A percentile compares a stretch with the other conserved stretches of the same genome.
Conservation (phyloP, 2,797 vertebrate genomes). For the Danio jaintianensis region DNA sequence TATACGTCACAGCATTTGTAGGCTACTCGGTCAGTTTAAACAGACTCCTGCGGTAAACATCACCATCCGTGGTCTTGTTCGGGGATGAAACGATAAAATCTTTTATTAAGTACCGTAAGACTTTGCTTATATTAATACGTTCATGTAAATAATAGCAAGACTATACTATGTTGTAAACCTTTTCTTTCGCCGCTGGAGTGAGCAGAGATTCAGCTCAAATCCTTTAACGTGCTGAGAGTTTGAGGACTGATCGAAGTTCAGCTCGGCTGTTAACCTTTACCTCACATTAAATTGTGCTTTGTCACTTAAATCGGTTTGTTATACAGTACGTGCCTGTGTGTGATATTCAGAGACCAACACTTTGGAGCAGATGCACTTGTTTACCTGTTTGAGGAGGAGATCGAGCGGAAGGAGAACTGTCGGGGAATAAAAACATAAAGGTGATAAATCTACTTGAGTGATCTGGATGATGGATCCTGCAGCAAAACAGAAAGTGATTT, state of each 20-base stretch:
- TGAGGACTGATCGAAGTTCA: conserved; percentile 23
- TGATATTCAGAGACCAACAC: neutral
- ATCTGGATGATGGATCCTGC: conserved; percentile 43
- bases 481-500: conserved; percentile 61
- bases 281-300: conserved; percentile 30
- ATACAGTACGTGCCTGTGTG: neutral
- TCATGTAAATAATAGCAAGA: neutral
- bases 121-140: neutral
- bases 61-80: neutral
- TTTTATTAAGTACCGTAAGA: neutral
- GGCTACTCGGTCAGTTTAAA: neutral
- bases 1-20: neutral
- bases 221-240: neutral
- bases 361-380: conserved; percentile 2
- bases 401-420: neutral
- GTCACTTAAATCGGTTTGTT: neutral
- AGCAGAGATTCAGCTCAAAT: neutral
- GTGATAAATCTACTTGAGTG: neutral
- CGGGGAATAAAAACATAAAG: too few relatives aligned
- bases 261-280: conserved; percentile 15
- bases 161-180: neutral
- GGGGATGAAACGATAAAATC: neutral
- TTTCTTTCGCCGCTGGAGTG: neutral
- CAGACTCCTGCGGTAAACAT: neutral
- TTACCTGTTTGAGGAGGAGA: neutral